These are phyloP conservation scores for Thecophora atra DNA, from an alignment of 2,888 invertebrate genomes.

Conservation along the genomic window DNA sequence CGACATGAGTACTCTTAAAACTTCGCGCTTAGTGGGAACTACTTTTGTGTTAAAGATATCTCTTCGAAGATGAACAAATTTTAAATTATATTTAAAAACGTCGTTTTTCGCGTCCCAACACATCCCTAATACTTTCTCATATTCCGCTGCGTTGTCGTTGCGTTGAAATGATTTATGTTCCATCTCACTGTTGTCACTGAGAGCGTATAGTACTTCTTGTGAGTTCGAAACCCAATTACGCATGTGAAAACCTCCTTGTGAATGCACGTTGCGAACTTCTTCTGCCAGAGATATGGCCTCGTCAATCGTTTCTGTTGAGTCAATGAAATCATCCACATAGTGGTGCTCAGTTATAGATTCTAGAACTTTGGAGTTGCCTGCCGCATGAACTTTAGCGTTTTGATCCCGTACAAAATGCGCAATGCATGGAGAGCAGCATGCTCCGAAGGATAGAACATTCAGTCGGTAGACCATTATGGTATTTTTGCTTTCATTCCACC, in stretches of 20 bases:
- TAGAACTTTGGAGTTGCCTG: background rate
- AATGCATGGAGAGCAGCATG: background rate
- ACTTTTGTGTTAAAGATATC: background rate
- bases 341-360: slow-evolving; percentile 26
- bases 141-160: no score
- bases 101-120: background rate
- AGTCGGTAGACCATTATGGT: no score
- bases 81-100: slow-evolving; percentile 1
- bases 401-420: background rate
- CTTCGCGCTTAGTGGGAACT: background rate
- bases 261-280: slow-evolving; percentile 23
- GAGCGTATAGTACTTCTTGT: background rate
- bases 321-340: slow-evolving; percentile 38
- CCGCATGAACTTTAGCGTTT: background rate
- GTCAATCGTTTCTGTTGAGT: slow-evolving; percentile 31
- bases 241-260: slow-evolving; percentile 37
- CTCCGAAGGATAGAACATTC: no score
- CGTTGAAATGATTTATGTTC: background rate
- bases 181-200: background rate
- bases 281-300: slow-evolving; percentile 28
- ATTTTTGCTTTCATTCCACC: slow-evolving; percentile 26
- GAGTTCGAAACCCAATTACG: slow-evolving; percentile 37
- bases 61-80: slow-evolving; percentile 5
- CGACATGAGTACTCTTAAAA: background rate
- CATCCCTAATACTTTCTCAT: slow-evolving; percentile 3